phyloP scores from a whole-genome alignment of 2,888 invertebrate genomes.

The Octonoba sinensis region DNA sequence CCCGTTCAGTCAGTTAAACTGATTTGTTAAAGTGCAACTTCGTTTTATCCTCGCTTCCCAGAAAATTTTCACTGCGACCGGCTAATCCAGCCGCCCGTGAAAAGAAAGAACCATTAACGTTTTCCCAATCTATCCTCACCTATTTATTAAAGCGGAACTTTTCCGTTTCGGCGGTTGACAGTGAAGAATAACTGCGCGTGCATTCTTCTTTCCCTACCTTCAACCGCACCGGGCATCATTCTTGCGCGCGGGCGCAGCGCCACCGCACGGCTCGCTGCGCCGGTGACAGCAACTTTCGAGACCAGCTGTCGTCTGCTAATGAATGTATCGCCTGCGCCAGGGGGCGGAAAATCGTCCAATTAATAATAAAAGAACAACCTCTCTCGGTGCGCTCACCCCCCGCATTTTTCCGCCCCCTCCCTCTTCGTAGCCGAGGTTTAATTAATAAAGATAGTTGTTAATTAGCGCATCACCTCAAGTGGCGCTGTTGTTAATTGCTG shows the following conservation, averaged over 20 bases:
- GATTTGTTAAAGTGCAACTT: no score
- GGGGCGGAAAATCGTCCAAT: conserved; percentile 63
- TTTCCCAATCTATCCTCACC: conserved; percentile 26
- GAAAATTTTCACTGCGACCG: no score
- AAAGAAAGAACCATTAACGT: no score
- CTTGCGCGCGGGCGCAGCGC: conserved; percentile 42
- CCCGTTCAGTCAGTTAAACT: no score
- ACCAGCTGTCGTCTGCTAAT: conserved; percentile 61
- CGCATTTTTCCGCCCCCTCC: conserved; percentile 19
- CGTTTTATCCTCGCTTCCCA: no score
- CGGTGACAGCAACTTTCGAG: conserved; percentile 58
- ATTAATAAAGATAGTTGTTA: conserved; percentile 64
- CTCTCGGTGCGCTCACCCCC: conserved; percentile 21
- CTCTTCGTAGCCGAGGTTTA: conserved; percentile 28
- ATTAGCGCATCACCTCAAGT: conserved; percentile 60
- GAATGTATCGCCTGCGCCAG: conserved; percentile 62
- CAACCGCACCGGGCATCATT: conserved; percentile 54
- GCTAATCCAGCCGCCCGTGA: no score
- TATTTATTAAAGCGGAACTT: conserved; percentile 35
- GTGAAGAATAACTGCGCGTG: conserved; percentile 57
- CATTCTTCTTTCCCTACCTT: conserved; percentile 57
- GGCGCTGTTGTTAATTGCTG: conserved; percentile 63
- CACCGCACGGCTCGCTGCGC: conserved; percentile 55
- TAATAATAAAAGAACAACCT: conserved; percentile 64
- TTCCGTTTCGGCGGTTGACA: conserved; percentile 35